Evolutionary conservation across 2,113 vertebrate genomes (phyloP).

Genomic region (Xiphias gladius): DNA sequence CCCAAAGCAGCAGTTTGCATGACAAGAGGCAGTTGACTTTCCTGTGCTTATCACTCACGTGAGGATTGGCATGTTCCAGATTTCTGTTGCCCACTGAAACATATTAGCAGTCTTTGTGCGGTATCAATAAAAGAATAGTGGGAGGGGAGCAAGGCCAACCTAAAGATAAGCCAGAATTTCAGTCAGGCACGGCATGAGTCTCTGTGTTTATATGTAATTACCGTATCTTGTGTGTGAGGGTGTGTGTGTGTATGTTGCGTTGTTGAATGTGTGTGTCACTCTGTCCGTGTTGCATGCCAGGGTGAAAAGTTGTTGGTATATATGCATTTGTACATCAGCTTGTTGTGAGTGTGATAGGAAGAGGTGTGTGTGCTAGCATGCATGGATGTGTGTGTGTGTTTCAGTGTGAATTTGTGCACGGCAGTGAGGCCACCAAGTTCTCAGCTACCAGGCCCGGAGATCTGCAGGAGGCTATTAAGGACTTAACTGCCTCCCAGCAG

Average conservation of each 20-base stretch:
- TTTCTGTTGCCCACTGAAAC: constrained; percentile 61
- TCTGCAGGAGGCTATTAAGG: constrained; percentile 68
- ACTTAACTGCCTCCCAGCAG: constrained; percentile 70
- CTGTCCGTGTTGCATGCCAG: constrained; percentile 24
- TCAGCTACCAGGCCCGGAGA: constrained; percentile 54
- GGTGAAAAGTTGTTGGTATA: neutral
- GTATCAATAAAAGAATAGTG: constrained; percentile 69
- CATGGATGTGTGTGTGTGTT: constrained; percentile 8
- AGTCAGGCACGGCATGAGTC: constrained; percentile 53
- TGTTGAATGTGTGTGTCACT: constrained; percentile 2
- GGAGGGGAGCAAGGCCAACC: constrained; percentile 56
- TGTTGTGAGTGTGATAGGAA: neutral
- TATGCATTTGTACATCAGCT: neutral
- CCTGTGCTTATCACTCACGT: constrained; percentile 71
- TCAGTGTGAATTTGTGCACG: constrained; percentile 25
- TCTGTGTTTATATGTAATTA: constrained; percentile 54
- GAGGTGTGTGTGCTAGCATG: constrained; percentile 8
- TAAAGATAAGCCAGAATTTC: constrained; percentile 70
- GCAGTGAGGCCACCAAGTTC: constrained; percentile 53
- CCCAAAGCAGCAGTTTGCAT: constrained; percentile 72
- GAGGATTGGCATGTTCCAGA: constrained; percentile 46
- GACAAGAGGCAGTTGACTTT: constrained; percentile 76
- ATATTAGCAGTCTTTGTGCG: constrained; percentile 64
- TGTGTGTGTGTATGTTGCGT: constrained; percentile 29
- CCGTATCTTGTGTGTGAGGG: constrained; percentile 26